Conservation (phyloP, 2,797 vertebrate genomes). For the Sardinella longiceps region DNA sequence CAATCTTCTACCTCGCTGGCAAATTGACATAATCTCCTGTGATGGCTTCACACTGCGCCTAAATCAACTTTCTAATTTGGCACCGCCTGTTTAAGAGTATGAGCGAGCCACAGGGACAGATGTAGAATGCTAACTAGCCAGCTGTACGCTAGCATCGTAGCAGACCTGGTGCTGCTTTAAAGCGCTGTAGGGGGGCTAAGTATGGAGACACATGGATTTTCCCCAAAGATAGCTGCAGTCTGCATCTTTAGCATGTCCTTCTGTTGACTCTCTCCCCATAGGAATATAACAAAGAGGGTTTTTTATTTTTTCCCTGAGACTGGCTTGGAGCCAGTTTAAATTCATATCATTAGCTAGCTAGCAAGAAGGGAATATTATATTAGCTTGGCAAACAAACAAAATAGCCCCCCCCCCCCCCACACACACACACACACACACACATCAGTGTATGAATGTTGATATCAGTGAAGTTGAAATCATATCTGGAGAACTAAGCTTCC, state of each 20-base stretch:
- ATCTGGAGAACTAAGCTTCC: background rate
- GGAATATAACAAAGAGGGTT: conserved; percentile 9
- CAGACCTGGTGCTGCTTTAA: background rate
- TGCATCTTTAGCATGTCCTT: conserved; percentile 15
- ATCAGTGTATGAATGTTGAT: background rate
- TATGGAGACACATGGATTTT: background rate
- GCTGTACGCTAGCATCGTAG: background rate
- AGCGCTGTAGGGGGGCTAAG: background rate
- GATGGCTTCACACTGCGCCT: conserved; percentile 2
- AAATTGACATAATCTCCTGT: conserved; percentile 20
- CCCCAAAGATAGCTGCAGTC: background rate
- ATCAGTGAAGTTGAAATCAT: background rate
- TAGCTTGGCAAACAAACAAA: background rate
- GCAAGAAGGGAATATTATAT: background rate
- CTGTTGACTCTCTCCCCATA: background rate
- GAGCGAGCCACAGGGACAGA: background rate
- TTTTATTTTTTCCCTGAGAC: background rate
- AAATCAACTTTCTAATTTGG: conserved; percentile 12
- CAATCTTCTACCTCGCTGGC: conserved; percentile 10
- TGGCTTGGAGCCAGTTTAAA: background rate
- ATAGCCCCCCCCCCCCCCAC: background rate
- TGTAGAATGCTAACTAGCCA: conserved; percentile 16
- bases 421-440: too few species aligned
- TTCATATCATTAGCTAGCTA: background rate
- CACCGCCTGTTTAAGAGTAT: conserved; percentile 16